Evolutionary conservation across 1,140 invertebrate species (phyloP).

Genomic region (Hycleus cichorii): DNA sequence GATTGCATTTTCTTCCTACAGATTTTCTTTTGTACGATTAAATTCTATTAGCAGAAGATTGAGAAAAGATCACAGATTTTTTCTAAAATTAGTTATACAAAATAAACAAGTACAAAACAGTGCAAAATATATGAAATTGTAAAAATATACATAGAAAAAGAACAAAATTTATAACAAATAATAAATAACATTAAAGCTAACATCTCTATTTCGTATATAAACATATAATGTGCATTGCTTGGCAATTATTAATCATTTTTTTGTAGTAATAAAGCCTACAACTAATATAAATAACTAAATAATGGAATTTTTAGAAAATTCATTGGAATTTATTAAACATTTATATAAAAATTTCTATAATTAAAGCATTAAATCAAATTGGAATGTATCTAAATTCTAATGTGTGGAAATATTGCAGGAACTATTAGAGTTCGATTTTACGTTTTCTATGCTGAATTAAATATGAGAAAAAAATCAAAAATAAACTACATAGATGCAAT

Average conservation of each 20-base stretch:
- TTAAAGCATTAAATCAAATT: no score
- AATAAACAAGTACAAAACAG: conserved; percentile 1
- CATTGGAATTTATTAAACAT: no score
- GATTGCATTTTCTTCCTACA: conserved; percentile 17
- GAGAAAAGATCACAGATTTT: conserved; percentile 33
- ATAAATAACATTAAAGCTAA: not conserved
- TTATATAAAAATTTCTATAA: no score
- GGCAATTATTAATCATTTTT: no score
- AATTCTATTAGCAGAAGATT: conserved; percentile 30
- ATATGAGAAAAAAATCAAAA: not conserved
- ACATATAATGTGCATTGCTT: not conserved
- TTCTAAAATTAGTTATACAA: conserved; percentile 8
- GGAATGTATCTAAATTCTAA: no score
- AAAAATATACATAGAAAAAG: not conserved
- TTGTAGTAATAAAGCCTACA: no score
- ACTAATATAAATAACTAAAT: no score
- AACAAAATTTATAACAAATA: no score
- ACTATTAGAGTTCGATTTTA: not conserved
- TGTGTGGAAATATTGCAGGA: conserved; percentile 4
- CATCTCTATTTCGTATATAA: not conserved
- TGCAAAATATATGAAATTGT: conserved; percentile 1
- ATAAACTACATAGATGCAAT: not conserved
- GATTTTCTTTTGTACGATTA: conserved; percentile 18
- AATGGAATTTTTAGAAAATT: no score
- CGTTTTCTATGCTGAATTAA: no score